phyloP scores from a whole-genome alignment of 2,113 vertebrate species.

The Siniperca chuatsi region DNA sequence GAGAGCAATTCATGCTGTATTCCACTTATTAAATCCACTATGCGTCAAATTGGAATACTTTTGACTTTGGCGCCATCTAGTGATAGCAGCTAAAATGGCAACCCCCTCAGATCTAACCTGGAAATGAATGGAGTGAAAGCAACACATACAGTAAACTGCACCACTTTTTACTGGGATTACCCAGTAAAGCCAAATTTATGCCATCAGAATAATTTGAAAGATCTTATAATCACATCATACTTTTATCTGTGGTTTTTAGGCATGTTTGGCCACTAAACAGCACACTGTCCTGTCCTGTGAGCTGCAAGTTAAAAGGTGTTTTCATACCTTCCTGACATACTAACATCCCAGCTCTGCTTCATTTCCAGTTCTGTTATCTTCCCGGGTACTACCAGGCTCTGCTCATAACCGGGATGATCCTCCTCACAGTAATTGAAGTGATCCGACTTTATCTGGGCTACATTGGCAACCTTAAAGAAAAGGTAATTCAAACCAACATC shows the following conservation, averaged over 20 bases:
- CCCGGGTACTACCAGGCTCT: constrained; percentile 88
- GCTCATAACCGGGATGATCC: constrained; percentile 83
- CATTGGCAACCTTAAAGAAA: constrained; percentile 89
- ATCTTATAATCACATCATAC: not conserved
- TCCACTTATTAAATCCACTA: not conserved
- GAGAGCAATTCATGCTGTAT: not conserved
- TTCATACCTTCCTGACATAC: not conserved
- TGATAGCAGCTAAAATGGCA: not conserved
- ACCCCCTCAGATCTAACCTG: not conserved
- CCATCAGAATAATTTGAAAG: not conserved
- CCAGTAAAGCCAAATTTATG: not conserved
- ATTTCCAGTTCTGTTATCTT: constrained; percentile 84
- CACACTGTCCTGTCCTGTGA: not conserved
- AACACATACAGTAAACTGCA: not conserved
- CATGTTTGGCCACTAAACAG: not conserved
- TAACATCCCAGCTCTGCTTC: not conserved
- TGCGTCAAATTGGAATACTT: not conserved
- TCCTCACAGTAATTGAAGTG: constrained; percentile 82
- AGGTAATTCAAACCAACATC: constrained; percentile 78
- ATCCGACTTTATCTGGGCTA: constrained; percentile 88
- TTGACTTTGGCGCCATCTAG: constrained; percentile 37
- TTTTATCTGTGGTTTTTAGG: not conserved
- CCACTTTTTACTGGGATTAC: not conserved
- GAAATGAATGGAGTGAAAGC: too few species aligned
- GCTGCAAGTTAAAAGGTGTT: not conserved